Conservation (phyloP, 2,888 invertebrate genomes). For the Trachelus troglodyta region DNA sequence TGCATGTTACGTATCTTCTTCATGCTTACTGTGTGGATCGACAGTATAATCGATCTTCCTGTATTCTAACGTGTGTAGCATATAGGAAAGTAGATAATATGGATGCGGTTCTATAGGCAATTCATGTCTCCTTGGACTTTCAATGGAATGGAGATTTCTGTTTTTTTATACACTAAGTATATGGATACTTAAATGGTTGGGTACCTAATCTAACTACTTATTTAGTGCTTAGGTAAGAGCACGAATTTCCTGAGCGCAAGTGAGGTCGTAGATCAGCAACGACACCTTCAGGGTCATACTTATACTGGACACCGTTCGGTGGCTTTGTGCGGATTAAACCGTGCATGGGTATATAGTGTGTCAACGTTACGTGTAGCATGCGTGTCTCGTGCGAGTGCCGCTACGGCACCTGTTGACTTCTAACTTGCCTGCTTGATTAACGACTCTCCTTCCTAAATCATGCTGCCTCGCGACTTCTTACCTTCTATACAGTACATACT, state of each 20-base stretch:
- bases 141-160: neutral
- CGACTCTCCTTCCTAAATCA: slow-evolving; percentile 49
- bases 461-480: slow-evolving; percentile 33
- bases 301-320: slow-evolving; percentile 6
- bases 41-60: neutral
- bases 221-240: neutral
- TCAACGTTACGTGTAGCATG: slow-evolving; percentile 32
- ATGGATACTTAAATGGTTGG: neutral
- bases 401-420: slow-evolving; percentile 52
- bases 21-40: neutral
- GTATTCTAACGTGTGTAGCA: too few species aligned
- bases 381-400: slow-evolving; percentile 37
- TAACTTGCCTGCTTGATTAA: slow-evolving; percentile 48
- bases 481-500: slow-evolving; percentile 4
- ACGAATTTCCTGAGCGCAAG: neutral
- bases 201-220: neutral
- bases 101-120: neutral
- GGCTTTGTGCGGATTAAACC: slow-evolving; percentile 1
- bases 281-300: slow-evolving; percentile 19
- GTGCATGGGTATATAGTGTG: neutral
- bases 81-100: too few species aligned
- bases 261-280: slow-evolving; percentile 16
- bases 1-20: neutral
- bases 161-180: neutral
- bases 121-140: neutral